Evolutionary conservation across 2,113 vertebrate species (phyloP), one percentile per base, ranked within the genome.

Genomic region (Cyanistes caeruleus): DNA sequence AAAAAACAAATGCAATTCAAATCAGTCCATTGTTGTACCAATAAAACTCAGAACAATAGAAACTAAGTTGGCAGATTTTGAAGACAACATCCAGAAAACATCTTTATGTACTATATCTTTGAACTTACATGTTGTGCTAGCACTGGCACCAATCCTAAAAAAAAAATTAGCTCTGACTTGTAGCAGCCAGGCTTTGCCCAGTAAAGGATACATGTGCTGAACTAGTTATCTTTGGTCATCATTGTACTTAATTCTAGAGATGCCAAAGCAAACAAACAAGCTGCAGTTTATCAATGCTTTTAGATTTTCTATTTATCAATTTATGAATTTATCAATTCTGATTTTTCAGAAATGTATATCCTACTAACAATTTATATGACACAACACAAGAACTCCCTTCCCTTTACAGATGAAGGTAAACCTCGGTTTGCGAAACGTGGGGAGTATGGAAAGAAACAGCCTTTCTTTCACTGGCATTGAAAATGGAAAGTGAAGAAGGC

Each of bases 1-100:
- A 35, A 91, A 86, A 91, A 60, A 23, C 74, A 96, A 95, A 92
- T 48, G 69, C 89, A 96, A 94, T 95, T 96, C 90, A 91, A 93
- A 95, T 95, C 70, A 87, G 69, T 77, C 63, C 80, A 93, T 49
- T 96, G 86, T 94, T 95, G 78, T 79, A 96, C 82, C 70, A 96
- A 92, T 91, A 95, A 87, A 92, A 83, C 41, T 55, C 46, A 68
- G 91, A 96, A 92, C 67, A 94, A 93, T 3, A 80, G 73, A 87
- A 90, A 93, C 20, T 28, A 86, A 74, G 58, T 21, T 70, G 89
- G 68, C 82, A 94, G 79, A 95, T 96, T 84, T 81, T 84, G 64
- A 94, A 96, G 86, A 91, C 60, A 46, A 70, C 53, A 93, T 77
- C 67, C 75, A 95, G 89, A 93, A 92, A 85, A 91, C 49, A 94